Evolutionary conservation across 2,888 invertebrate species (phyloP), one percentile per base, ranked within the genome.

Genomic region (Habroteleia sp.): DNA sequence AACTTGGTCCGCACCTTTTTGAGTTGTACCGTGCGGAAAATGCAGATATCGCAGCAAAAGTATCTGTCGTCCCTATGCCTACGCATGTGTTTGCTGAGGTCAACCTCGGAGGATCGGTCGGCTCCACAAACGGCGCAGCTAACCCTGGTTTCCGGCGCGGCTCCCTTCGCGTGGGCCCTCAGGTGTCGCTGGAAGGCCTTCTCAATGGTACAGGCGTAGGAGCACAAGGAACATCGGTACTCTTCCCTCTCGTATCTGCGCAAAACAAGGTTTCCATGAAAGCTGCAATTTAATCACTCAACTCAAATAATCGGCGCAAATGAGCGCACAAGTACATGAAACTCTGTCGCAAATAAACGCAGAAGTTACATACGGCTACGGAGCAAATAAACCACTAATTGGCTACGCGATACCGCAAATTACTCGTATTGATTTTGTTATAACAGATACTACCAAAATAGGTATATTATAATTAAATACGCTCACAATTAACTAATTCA

Each of bases 91-190:
- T 88, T 86, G 66, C 89, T 89, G 52, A 91, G 85, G 71, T 90
- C 89, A 27, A 89, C 88, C 74, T 91, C 90, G 50, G 89, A 89
- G 4, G 89, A 87, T 33, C 90, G 85, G 62, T 91, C 91, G 54
- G 91, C 90, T 3, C 91, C 91, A 79, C 91, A 91, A 23, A 91
- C 90, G 13, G 90, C 90, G 78, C 91, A 91, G 72, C 91, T 91
- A 29, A 89, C 88, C 78, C 88, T 87, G n/a, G 85, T 87, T 54
- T 87, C 87, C 44, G 86, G 84, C 6, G 89, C 88, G 2, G 84
- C 82, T 41, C 89, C 89, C 25, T 83, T 82, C 29, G 90, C 89
- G 77, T 90, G 90, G n/a, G 88, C 87, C 66, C 90, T 87, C 52
- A 90, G 81, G 79, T 91, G 91, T 77, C 89, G 89, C 44, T 90